Conservation (phyloP, 2,113 vertebrate genomes). For the Pelmatolapia mariae region DNA sequence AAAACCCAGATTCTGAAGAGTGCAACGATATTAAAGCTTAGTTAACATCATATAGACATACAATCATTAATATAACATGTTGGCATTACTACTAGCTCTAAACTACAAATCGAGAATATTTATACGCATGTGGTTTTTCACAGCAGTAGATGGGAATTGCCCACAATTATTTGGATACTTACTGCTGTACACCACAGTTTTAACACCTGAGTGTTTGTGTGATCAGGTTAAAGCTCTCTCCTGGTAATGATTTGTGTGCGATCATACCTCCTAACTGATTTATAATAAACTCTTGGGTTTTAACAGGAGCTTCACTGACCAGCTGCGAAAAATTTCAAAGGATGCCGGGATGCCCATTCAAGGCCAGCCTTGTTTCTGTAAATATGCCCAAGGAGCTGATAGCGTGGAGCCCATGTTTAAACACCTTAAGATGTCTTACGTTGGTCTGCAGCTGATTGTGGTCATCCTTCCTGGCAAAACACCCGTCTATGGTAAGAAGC, state of each 20-base stretch:
- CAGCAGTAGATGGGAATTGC: not conserved
- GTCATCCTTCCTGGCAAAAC: constrained; percentile 98
- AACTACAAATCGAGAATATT: not conserved
- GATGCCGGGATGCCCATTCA: constrained; percentile 99
- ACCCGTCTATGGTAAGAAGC: constrained; percentile 86
- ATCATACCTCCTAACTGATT: not conserved
- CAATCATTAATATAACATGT: not conserved
- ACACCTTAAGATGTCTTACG: constrained; percentile 96
- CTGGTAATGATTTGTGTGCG: not conserved
- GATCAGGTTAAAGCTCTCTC: not conserved
- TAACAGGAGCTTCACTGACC: constrained; percentile 94
- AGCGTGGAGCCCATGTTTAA: constrained; percentile 99
- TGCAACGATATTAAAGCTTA: not conserved
- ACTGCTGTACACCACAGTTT: fast-evolving
- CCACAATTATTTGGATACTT: not conserved
- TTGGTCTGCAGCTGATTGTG: constrained; percentile 96
- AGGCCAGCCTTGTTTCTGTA: constrained; percentile 98
- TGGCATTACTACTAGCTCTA: not conserved
- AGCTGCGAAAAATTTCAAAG: constrained; percentile 97
- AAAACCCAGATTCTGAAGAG: not conserved
- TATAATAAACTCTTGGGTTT: not conserved
- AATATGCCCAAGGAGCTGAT: constrained; percentile 96
- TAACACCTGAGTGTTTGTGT: not conserved
- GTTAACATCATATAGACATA: not conserved
- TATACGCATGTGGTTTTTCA: fast-evolving